Percentiles rank a stretch among this genome's conserved stretches.
phyloP scores from a whole-genome alignment of 2,797 vertebrate genomes.

The Synaphobranchus kaupii region DNA sequence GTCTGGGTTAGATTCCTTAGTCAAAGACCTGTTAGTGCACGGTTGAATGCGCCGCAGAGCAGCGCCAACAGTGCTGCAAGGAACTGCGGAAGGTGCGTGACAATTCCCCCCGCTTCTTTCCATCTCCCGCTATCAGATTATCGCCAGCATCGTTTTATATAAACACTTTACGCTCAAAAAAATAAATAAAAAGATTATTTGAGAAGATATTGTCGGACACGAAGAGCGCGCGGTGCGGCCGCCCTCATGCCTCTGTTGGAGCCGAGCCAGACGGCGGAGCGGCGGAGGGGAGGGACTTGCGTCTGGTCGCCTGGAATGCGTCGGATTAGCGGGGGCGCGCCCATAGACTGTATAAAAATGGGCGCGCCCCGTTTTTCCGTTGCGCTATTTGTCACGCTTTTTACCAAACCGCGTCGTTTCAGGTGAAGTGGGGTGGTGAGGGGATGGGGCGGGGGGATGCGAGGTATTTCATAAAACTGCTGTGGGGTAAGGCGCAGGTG shows the following conservation, averaged over 20 bases:
- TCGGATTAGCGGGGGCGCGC: background rate
- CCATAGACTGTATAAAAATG: too few relatives aligned
- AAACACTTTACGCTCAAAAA: slow-evolving; percentile 19
- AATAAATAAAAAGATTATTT: slow-evolving; percentile 18
- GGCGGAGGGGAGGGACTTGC: background rate
- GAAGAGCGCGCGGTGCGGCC: slow-evolving; percentile 10
- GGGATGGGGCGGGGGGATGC: background rate
- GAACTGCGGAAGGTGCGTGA: slow-evolving; percentile 8
- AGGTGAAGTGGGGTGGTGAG: background rate
- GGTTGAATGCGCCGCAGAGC: background rate
- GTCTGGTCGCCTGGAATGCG: background rate
- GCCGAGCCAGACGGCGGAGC: background rate
- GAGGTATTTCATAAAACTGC: background rate
- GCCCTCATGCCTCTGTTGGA: background rate
- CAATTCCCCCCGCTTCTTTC: background rate
- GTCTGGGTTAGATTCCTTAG: background rate
- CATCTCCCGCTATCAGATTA: slow-evolving; percentile 16
- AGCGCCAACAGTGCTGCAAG: background rate
- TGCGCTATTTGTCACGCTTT: background rate
- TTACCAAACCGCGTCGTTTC: background rate
- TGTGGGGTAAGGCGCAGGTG: background rate
- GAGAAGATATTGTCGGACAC: slow-evolving; percentile 9
- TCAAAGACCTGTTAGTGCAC: background rate
- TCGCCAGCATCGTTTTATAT: slow-evolving; percentile 5
- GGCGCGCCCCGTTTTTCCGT: background rate